Conservation (phyloP, 1,140 invertebrate genomes). For the Drosophila bocqueti region DNA sequence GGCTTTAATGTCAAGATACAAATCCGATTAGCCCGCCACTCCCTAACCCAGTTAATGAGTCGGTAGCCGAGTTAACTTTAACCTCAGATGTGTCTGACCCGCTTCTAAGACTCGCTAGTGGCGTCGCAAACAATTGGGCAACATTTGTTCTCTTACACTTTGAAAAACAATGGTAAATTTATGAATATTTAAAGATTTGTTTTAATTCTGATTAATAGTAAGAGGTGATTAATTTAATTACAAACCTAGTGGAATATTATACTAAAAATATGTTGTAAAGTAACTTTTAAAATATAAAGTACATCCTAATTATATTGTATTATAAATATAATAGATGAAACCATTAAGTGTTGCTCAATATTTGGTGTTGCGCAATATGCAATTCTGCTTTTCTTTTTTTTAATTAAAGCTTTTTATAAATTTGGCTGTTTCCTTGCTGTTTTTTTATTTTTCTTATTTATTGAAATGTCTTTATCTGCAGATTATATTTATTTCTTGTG, state of each 20-base stretch:
- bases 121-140: slow-evolving; percentile 44
- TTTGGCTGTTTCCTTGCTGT: no score
- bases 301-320: not conserved
- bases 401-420: not conserved
- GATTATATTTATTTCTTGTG: slow-evolving; percentile 20
- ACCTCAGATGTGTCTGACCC: slow-evolving; percentile 49
- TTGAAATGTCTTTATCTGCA: not conserved
- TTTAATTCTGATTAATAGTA: not conserved
- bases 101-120: slow-evolving; percentile 39
- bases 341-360: not conserved
- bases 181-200: no score
- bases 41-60: slow-evolving; percentile 34
- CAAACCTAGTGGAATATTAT: not conserved
- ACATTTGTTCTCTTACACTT: slow-evolving; percentile 49
- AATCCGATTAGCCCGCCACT: slow-evolving; percentile 23
- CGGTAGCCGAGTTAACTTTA: slow-evolving; percentile 54
- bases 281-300: not conserved
- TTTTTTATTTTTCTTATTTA: not conserved
- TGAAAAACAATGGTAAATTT: not conserved
- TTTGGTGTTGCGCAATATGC: not conserved
- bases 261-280: no score
- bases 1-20: slow-evolving; percentile 63
- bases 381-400: not conserved
- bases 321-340: no score
- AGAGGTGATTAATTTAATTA: not conserved